phyloP scores from a whole-genome alignment of 2,888 invertebrate species.

The Thymelicus sylvestris region DNA sequence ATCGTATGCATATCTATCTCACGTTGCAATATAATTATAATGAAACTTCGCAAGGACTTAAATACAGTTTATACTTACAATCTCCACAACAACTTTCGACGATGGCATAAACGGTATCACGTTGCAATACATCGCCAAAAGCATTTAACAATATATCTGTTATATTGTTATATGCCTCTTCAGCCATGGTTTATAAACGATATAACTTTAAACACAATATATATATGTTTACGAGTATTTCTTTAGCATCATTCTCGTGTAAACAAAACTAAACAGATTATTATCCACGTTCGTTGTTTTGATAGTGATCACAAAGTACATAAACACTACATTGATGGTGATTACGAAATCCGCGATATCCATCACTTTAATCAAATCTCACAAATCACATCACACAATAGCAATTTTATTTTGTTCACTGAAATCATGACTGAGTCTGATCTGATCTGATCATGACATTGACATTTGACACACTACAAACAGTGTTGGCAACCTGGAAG shows the following conservation, averaged over 20 bases:
- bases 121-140: conserved; percentile 63
- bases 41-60: conserved; percentile 6
- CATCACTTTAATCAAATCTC: conserved; percentile 22
- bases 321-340: neutral
- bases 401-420: no score
- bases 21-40: neutral
- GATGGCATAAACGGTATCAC: conserved; percentile 63
- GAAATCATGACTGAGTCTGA: no score
- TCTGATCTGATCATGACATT: no score
- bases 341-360: conserved; percentile 30
- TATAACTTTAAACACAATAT: neutral
- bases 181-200: conserved; percentile 16
- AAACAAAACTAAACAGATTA: conserved; percentile 24
- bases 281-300: conserved; percentile 22
- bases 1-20: neutral
- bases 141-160: conserved; percentile 61
- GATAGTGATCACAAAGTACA: neutral
- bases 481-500: no score
- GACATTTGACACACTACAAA: no score
- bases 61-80: conserved; percentile 59
- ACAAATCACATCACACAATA: neutral
- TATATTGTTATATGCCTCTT: conserved; percentile 49
- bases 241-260: conserved; percentile 20
- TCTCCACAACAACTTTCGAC: conserved; percentile 70
- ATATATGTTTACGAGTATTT: conserved; percentile 15